Base-by-base conservation (phyloP, 2,888 invertebrate genomes). In the Drosophila hamatofila region DNA sequence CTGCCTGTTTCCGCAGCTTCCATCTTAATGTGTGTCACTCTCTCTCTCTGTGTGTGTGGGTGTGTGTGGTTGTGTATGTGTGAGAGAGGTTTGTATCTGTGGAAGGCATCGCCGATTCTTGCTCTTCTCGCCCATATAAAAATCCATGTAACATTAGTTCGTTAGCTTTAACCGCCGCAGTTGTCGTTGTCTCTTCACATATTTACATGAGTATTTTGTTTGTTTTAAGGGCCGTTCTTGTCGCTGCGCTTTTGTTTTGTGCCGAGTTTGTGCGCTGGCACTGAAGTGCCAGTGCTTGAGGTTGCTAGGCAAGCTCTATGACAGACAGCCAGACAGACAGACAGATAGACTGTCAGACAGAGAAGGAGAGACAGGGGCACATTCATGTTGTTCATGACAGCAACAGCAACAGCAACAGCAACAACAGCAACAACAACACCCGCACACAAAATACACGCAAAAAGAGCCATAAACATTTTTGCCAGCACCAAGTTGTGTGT, bases 91-190 rank as follows among this genome's bases (percentile, higher is more conserved):
- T 16, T 68, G 60, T 78, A 55, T 81, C 58, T 81, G 81, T 56
- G 82, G 60, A 41, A 69, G 79, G 68, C 76, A 77, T 80, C 72
- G 88, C 73, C 78, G 83, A 76, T 88, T 64, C 76, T 59, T 68
- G 81, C 89, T 83, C 64, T 65, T 85, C 78, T 75, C 77, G 88
- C 89, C 87, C 35, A 62, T 70, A 70, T 88, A 70, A 86, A 86
- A 90, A 86, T 90, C 87, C 70, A 90, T 83, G 90, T 83, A 67
- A 83, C 89, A 90, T 86, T 87, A 83, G 88, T 90, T 90, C 89
- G 86, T 85, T 88, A 83, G 88, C 72, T 71, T 75, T 63, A 77
- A 75, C 58, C 71, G 65, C 30, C 54, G 41, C 63, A 56, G 59
- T 66, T 66, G 54, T 44, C 68, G 62, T 71, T 65, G 70, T 51